phyloP scores from a whole-genome alignment of 2,113 vertebrate genomes.

The Leucopsar rothschildi region DNA sequence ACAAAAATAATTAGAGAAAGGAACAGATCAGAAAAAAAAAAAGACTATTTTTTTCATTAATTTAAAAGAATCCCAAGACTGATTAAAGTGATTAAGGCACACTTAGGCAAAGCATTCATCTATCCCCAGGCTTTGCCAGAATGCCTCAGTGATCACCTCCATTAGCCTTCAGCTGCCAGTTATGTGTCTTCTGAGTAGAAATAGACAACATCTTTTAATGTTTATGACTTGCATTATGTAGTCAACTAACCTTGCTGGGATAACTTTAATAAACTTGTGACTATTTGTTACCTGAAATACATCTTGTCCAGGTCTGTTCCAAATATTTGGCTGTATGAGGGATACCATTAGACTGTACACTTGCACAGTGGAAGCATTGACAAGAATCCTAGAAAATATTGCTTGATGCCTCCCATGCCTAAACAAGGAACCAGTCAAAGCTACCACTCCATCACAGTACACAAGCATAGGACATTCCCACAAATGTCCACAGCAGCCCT shows the following conservation, averaged over 20 bases:
- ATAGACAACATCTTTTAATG: background rate
- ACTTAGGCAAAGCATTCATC: background rate
- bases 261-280: background rate
- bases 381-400: background rate
- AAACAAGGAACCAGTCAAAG: background rate
- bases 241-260: background rate
- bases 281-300: background rate
- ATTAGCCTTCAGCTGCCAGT: background rate
- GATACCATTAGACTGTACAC: background rate
- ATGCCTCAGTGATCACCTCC: background rate
- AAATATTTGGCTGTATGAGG: background rate
- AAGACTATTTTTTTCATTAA: background rate
- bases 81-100: background rate
- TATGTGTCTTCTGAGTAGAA: background rate
- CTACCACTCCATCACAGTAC: background rate
- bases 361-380: background rate
- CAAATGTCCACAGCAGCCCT: accelerated
- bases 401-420: background rate
- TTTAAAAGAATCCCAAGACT: background rate
- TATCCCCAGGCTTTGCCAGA: background rate
- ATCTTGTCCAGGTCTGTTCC: background rate
- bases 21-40: background rate
- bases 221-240: background rate
- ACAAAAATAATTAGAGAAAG: background rate
- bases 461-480: background rate